These are phyloP conservation scores for Prunella strophiata DNA, from an alignment of 2,797 vertebrate genomes.

Conservation along the genomic window DNA sequence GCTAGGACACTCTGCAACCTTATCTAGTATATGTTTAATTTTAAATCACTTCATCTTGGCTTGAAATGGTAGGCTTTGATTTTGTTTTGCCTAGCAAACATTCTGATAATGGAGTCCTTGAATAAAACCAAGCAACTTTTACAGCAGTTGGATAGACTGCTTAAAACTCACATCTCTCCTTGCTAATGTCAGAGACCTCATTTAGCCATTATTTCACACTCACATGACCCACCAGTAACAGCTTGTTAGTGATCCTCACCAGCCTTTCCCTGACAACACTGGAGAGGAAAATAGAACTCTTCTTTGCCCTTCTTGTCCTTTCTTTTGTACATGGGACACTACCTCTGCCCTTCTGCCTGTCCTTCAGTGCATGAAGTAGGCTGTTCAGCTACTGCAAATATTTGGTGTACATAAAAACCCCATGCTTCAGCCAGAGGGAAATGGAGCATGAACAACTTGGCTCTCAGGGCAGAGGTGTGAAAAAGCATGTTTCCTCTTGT, in stretches of 20 bases:
- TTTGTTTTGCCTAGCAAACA: background rate
- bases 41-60: background rate
- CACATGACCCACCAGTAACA: background rate
- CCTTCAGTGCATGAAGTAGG: background rate
- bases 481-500: background rate
- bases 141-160: background rate
- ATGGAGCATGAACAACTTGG: background rate
- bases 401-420: background rate
- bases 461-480: background rate
- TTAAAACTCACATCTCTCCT: background rate
- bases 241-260: background rate
- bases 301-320: background rate
- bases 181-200: background rate
- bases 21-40: background rate
- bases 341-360: background rate
- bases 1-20: background rate
- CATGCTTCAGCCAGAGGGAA: background rate
- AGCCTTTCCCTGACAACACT: slow-evolving; percentile 9
- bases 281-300: background rate
- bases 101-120: background rate
- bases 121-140: background rate
- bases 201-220: background rate
- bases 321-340: background rate
- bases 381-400: background rate
- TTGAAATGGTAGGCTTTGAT: background rate